phyloP scores from a whole-genome alignment of 1,140 invertebrate genomes.

The Agrypnia vestita region DNA sequence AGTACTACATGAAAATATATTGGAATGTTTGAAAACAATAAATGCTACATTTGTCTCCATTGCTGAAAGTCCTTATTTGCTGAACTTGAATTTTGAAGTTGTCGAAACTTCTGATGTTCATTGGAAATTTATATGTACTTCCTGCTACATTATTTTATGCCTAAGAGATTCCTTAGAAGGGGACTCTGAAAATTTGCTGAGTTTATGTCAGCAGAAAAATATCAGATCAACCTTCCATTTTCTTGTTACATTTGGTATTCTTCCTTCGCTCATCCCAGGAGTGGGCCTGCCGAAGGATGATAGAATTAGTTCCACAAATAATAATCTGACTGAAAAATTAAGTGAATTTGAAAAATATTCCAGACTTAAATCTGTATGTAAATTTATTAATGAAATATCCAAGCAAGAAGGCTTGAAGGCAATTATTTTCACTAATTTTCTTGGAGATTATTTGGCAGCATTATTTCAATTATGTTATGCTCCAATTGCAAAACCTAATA shows the following conservation, averaged over 20 bases:
- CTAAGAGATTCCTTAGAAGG: slow-evolving; percentile 63
- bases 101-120: slow-evolving; percentile 43
- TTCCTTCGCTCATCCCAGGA: slow-evolving; percentile 77
- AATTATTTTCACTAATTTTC: slow-evolving; percentile 70
- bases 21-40: slow-evolving; percentile 36
- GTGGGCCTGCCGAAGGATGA: slow-evolving; percentile 75
- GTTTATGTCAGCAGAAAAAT: slow-evolving; percentile 74
- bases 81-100: slow-evolving; percentile 34
- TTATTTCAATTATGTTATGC: slow-evolving; percentile 82
- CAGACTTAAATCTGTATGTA: slow-evolving; percentile 60
- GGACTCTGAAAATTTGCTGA: slow-evolving; percentile 72
- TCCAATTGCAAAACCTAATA: slow-evolving; percentile 76
- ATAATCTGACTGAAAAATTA: slow-evolving; percentile 58
- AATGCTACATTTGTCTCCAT: slow-evolving; percentile 47
- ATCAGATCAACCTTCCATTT: slow-evolving; percentile 75
- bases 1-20: slow-evolving; percentile 47
- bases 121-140: slow-evolving; percentile 65
- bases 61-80: slow-evolving; percentile 32
- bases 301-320: slow-evolving; percentile 62
- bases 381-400: slow-evolving; percentile 59
- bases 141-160: slow-evolving; percentile 67
- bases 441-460: slow-evolving; percentile 76
- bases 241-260: slow-evolving; percentile 77
- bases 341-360: slow-evolving; percentile 63
- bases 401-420: slow-evolving; percentile 66